Conservation (phyloP, 2,797 vertebrate genomes). For the Sebastes matsubarae region DNA sequence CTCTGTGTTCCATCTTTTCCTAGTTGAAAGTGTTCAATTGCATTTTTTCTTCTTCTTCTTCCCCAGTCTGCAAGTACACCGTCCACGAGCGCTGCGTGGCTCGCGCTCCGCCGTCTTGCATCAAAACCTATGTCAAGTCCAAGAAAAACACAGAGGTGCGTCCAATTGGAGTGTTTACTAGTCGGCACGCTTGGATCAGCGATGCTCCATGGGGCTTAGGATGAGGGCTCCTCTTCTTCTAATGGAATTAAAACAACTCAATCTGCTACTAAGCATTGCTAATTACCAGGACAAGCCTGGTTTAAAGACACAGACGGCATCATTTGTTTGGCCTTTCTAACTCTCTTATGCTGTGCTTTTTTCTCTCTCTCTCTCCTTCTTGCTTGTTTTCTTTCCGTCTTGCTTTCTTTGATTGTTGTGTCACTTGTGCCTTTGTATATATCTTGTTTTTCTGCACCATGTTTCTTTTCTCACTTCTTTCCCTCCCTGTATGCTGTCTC, state of each 20-base stretch:
- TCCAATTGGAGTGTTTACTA: conserved; percentile 74
- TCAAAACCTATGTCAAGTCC: conserved; percentile 95
- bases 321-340: neutral
- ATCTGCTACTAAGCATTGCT: conserved; percentile 65
- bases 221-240: conserved; percentile 62
- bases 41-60: neutral
- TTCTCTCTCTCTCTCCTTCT: neutral
- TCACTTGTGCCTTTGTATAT: conserved; percentile 32
- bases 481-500: conserved; percentile 33
- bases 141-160: conserved; percentile 95
- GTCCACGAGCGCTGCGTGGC: conserved; percentile 93
- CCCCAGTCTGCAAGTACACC: conserved; percentile 94
- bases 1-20: neutral
- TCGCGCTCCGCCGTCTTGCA: conserved; percentile 90
- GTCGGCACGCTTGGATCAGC: conserved; percentile 67
- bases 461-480: conserved; percentile 58
- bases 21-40: neutral
- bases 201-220: conserved; percentile 52
- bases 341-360: neutral
- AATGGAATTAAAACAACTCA: conserved; percentile 68
- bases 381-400: conserved; percentile 5
- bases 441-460: conserved; percentile 57
- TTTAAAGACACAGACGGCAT: conserved; percentile 47
- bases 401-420: conserved; percentile 40
- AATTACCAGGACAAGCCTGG: conserved; percentile 62